These are phyloP conservation scores for Uropsilus gracilis DNA, from an alignment of 2,113 vertebrate species.

Conservation along the genomic window DNA sequence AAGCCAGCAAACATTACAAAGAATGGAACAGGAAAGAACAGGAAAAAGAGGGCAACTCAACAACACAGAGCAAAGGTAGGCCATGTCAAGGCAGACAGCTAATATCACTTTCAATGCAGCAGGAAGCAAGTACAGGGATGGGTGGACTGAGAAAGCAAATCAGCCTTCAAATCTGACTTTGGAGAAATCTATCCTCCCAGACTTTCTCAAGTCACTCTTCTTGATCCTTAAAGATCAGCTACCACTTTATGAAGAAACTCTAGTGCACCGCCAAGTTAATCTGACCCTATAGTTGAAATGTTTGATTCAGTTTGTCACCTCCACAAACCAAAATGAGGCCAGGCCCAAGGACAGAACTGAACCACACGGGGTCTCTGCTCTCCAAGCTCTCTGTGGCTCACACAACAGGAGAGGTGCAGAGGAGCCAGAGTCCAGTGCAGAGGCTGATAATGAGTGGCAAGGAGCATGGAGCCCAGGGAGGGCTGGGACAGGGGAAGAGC, in stretches of 20 bases:
- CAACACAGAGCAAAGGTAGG: too few relatives aligned
- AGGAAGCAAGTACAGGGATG: neutral
- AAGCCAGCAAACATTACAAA: neutral
- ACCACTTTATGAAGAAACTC: neutral
- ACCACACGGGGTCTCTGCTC: neutral
- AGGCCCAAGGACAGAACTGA: neutral
- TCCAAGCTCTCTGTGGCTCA: neutral
- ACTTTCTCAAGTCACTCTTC: neutral
- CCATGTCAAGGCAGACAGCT: fast-evolving
- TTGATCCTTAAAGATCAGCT: neutral
- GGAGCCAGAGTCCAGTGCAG: neutral
- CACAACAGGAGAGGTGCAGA: neutral
- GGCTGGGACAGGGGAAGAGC: fast-evolving
- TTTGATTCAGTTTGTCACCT: neutral
- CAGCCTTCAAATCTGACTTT: neutral
- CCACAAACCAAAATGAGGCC: neutral
- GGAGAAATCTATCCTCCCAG: neutral
- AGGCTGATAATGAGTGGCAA: too few relatives aligned
- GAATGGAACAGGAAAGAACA: neutral
- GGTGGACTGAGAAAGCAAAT: neutral
- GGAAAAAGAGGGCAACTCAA: neutral
- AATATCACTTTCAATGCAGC: fast-evolving
- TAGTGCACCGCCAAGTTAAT: neutral
- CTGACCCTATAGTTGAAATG: neutral
- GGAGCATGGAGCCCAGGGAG: fast-evolving